Conservation (phyloP, 2,888 invertebrate species). For the Polietes domitor region DNA sequence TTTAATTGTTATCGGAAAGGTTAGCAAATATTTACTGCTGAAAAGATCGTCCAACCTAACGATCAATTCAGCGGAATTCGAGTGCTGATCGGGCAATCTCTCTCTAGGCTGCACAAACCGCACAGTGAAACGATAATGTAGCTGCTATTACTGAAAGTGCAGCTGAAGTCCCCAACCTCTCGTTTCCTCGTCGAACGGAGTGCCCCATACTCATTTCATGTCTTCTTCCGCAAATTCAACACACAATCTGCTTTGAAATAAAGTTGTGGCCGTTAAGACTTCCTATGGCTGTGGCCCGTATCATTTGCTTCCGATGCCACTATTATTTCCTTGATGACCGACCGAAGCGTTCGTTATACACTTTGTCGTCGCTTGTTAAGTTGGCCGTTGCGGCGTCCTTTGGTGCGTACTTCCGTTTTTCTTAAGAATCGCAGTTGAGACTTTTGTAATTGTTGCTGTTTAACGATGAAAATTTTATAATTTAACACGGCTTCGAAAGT, state of each 20-base stretch:
- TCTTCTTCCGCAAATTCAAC: neutral
- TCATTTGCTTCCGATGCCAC: slow-evolving; percentile 1
- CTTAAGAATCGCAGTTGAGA: slow-evolving; percentile 20
- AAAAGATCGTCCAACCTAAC: too few species aligned
- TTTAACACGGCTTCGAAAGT: slow-evolving; percentile 1
- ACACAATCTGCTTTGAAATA: neutral
- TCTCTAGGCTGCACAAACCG: too few species aligned
- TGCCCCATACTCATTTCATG: neutral
- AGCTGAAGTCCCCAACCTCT: too few species aligned
- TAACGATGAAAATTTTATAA: slow-evolving; percentile 35
- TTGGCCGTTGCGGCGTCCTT: slow-evolving; percentile 30
- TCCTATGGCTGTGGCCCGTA: slow-evolving; percentile 10
- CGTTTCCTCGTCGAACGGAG: neutral
- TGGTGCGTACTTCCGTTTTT: slow-evolving; percentile 64
- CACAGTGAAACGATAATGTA: too few species aligned
- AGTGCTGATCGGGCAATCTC: too few species aligned
- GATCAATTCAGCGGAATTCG: too few species aligned
- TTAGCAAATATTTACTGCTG: too few species aligned
- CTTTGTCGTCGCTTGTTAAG: slow-evolving; percentile 2
- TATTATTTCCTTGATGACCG: slow-evolving; percentile 16
- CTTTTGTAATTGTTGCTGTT: slow-evolving; percentile 24
- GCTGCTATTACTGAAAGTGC: too few species aligned
- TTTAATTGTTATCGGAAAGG: too few species aligned
- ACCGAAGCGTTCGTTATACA: neutral
- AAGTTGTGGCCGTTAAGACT: slow-evolving; percentile 14